These are phyloP conservation scores for Neogobius melanostomus DNA, from an alignment of 2,113 vertebrate genomes.

Conservation along the genomic window DNA sequence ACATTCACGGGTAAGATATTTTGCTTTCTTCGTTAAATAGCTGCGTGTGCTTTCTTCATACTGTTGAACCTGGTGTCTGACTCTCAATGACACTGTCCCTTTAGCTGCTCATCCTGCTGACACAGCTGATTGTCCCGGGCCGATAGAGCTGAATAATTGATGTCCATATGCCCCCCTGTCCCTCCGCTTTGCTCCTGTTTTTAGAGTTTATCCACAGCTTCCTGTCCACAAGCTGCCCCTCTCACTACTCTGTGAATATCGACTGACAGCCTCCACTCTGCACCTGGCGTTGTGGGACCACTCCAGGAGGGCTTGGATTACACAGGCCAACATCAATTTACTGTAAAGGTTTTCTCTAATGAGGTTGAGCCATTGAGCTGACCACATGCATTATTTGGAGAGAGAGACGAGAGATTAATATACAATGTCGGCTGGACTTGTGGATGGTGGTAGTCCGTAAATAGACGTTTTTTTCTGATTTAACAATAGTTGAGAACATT, in stretches of 20 bases:
- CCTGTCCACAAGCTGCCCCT: conserved; percentile 39
- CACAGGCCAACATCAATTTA: background rate
- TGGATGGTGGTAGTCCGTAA: background rate
- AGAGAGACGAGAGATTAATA: conserved; percentile 1
- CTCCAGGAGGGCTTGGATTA: background rate
- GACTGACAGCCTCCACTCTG: conserved; percentile 26
- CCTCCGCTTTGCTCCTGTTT: conserved; percentile 20
- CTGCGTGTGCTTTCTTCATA: background rate
- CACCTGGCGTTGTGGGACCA: conserved; percentile 26
- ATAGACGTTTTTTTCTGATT: no score
- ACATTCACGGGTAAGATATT: no score
- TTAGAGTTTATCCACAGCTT: conserved; percentile 47
- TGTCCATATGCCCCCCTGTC: conserved; percentile 39
- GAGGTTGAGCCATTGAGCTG: background rate
- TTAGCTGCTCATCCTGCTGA: conserved; percentile 36
- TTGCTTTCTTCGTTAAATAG: no score
- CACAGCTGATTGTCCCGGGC: conserved; percentile 45
- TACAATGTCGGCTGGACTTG: background rate
- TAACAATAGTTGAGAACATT: no score
- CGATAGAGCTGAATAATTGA: conserved; percentile 69
- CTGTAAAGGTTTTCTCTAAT: background rate
- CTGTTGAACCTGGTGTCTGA: background rate
- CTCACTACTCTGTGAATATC: conserved; percentile 17
- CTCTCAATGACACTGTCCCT: background rate
- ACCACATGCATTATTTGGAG: background rate